Evolutionary conservation across 2,113 vertebrate species (phyloP), one percentile per base, ranked within the genome.

Genomic region (Tiliqua scincoides): DNA sequence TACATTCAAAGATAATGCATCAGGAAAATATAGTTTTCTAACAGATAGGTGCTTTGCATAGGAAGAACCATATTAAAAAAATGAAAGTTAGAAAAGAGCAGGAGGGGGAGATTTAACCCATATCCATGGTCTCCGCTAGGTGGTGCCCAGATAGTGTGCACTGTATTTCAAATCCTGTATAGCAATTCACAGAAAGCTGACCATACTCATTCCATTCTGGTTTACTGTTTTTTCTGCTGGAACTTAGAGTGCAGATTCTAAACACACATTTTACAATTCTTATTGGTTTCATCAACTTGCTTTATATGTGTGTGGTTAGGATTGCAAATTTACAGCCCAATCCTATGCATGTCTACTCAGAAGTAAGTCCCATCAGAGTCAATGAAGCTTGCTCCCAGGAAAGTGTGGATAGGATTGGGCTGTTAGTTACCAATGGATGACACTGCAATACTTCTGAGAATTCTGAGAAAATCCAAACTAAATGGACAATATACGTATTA

Each of bases 101-200:
- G 27, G 70, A 12, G 5, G 4, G 17, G 11, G 0, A 9, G 25
- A n/a, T 37, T 77, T 77, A 67, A 37, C n/a, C 10, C 14, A 54
- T 68, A 6, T n/a, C 1, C 59, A 23, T 10, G n/a, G 61, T 59
- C 40, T 57, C 85, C 85, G 57, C 85, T 82, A 87, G 85, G n/a
- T 82, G 85, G 85, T 87, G 79, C 78, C 32, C 70, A 54, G 59
- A 37, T 8, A 14, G 68, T 73, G 14, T n/a, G 8, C 40, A n/a
- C 40, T 68, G 79, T 81, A 73, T 83, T 59, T 83, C 15, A 25
- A 25, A 43, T 25, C 54, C 62, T 27, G 21, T 35, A 61, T 20
- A 37, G 35, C 35, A 62, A 68, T 8, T 4, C 18, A 4, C 1
- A 65, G 61, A 54, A 43, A 48, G 30, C 1, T 59, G 17, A 12